Base-by-base conservation (phyloP, 2,888 invertebrate genomes). In the Unio delphinus region DNA sequence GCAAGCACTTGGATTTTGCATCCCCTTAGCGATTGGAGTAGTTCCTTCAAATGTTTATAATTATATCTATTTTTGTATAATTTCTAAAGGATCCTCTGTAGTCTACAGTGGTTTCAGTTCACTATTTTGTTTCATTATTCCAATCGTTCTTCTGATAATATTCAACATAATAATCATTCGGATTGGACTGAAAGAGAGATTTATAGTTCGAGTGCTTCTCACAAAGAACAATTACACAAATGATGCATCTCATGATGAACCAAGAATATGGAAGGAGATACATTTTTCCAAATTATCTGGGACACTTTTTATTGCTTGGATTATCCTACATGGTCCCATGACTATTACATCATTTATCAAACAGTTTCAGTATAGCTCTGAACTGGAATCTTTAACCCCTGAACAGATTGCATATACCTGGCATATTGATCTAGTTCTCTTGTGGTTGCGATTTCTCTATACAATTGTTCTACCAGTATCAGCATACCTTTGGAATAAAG, bases 401-500 rank as follows among this genome's bases (percentile, higher is more conserved):
- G 63, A 73, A n/a, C 61, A 72, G 15, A 58, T 84, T 20, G 62
- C 72, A n/a, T 83, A 86, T 66, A 80, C 81, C 3, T 84, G 83
- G 82, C 75, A 83, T 68, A 70, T 87, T 15, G 86, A 85, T 45
- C 70, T 84, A 8, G 78, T 83, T 45, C 81, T 88, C 28, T 75
- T 86, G 4, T 88, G 87, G 85, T 76, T 88, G 74, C 76, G 82
- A 58, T 86, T 87, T 67, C 80, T 84, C 56, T 86, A 80, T 72
- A 75, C 84, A 3, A 71, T 84, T 26, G 74, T 83, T 23, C 74
- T 88, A 28, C 88, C 88, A 4, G 69, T 85, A 54, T 68, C 84
- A 26, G 80, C 83, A 8, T 84, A 87, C 62, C 68, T 77, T 7
- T 86, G 82, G 80, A 79, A 80, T 63, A 87, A 85, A 71, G 86